Evolutionary conservation across 2,113 vertebrate genomes (phyloP).

Genomic region (Ictalurus punctatus): DNA sequence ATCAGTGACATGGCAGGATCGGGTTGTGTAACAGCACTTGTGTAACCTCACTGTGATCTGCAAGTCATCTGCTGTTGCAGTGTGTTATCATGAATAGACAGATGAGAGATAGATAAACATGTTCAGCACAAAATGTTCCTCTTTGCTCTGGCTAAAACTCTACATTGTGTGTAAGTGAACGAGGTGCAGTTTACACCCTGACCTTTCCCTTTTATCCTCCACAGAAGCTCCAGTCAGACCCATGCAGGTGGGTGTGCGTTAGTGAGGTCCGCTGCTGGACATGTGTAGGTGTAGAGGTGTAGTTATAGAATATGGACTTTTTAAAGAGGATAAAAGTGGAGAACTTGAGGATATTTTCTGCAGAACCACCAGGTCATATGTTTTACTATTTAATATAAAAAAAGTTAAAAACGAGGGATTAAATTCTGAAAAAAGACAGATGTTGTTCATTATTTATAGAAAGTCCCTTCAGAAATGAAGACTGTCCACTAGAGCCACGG

Average conservation of each 20-base stretch:
- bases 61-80: neutral
- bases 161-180: neutral
- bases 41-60: neutral
- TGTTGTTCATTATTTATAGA: neutral
- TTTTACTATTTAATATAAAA: neutral
- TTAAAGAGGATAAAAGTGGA: neutral
- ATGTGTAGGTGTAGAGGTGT: neutral
- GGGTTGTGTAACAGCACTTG: neutral
- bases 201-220: too few species aligned
- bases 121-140: neutral
- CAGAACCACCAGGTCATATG: neutral
- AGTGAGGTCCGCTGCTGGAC: too few species aligned
- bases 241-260: too few species aligned
- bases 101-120: neutral
- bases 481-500: neutral
- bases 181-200: neutral
- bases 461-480: neutral
- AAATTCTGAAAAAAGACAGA: neutral
- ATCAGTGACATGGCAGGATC: neutral
- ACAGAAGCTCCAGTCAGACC: too few species aligned
- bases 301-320: neutral
- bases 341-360: neutral
- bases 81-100: neutral
- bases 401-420: neutral
- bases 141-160: neutral